Evolutionary conservation across 2,888 invertebrate genomes (phyloP).

Genomic region (Pseudococcus longispinus): DNA sequence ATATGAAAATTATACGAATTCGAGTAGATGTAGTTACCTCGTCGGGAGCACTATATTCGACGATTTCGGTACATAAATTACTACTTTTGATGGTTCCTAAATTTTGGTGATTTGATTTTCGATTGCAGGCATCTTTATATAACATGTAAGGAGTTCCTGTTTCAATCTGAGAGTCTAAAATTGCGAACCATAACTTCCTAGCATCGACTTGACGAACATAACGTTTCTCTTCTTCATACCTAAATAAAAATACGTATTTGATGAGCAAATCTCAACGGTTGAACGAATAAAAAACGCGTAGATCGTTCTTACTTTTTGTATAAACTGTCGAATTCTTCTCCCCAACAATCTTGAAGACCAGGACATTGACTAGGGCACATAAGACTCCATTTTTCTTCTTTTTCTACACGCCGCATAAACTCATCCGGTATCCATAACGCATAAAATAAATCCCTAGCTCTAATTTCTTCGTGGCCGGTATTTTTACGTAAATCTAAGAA

Average conservation of each 20-base stretch:
- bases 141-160: conserved; percentile 98
- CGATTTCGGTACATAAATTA: conserved; percentile 96
- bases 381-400: conserved; percentile 85
- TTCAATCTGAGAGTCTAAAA: conserved; percentile 94
- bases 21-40: conserved; percentile 67
- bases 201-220: conserved; percentile 77
- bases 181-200: conserved; percentile 89
- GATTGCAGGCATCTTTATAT: conserved; percentile 94
- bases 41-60: conserved; percentile 91
- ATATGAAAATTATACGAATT: neutral
- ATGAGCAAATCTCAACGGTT: neutral
- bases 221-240: conserved; percentile 82
- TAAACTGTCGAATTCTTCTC: conserved; percentile 89
- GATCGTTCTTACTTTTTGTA: conserved; percentile 71
- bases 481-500: conserved; percentile 95
- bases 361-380: conserved; percentile 97
- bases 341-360: conserved; percentile 90
- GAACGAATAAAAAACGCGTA: neutral
- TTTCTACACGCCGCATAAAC: conserved; percentile 93
- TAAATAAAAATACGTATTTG: conserved; percentile 59
- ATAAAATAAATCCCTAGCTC: conserved; percentile 95
- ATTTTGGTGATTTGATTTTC: conserved; percentile 97
- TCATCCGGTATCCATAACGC: conserved; percentile 98
- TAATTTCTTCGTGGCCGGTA: conserved; percentile 90
- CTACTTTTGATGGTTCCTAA: conserved; percentile 97